Evolutionary conservation across 2,113 vertebrate species (phyloP), one percentile per base, ranked within the genome.

Genomic region (Cephalophus harveyi): DNA sequence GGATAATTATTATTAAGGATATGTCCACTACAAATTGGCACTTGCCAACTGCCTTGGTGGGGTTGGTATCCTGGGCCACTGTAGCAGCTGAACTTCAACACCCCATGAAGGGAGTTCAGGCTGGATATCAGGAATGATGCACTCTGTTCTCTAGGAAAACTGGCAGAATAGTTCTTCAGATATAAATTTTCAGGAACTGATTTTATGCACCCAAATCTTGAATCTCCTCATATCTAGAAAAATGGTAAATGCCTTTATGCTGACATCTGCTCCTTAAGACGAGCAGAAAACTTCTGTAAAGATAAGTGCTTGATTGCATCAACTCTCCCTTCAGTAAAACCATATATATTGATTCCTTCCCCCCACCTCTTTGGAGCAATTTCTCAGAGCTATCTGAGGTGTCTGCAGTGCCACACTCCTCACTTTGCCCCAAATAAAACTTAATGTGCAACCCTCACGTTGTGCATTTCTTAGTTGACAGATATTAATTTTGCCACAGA

Each of bases 381-480:
- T 74, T 76, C 23, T 76, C 71, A 43, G 40, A 43, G 40, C 40
- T 71, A 12, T 23, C n/a, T 43, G 23, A 76, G 23, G 6, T 43
- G 23, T 43, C 12, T 27, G 16, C 19, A 76, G 71, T 43, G 19
- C 67, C 2, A 2, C 10, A 11, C 36, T 74, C 23, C 6, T 76
- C 36, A 14, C 23, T 76, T 76, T 43, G 23, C 23, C 40, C 71
- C 71, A 76, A 43, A 76, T 27, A 43, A 15, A 76, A 76, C 36
- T 76, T 43, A 27, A 15, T 0, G 2, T 27, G 23, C 6, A 43
- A 14, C 40, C 25, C 12, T 76, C 40, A 27, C 1, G 0, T 27
- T 43, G 11, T 76, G 71, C 71, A 15, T 27, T 76, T 76, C 40
- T 76, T 76, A 43, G 71, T 27, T 76, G 23, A 76, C 23, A 76